Evolutionary conservation across 2,888 invertebrate genomes (phyloP), one percentile per base, ranked within the genome.

Genomic region (Lithophane leautieri): DNA sequence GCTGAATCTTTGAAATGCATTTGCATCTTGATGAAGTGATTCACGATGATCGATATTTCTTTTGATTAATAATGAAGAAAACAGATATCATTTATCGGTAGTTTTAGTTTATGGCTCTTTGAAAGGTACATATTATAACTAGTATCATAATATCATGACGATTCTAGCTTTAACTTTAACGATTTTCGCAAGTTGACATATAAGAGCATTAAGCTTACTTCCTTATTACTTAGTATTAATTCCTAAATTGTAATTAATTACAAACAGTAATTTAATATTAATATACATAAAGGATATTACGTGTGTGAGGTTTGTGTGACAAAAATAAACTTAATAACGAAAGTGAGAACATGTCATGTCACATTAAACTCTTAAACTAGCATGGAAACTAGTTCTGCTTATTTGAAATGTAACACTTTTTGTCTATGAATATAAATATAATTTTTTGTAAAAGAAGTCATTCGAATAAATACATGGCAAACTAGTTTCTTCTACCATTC

Each of bases 301-400:
- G 76, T 81, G 14, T 68, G 40, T 70, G 14, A 62, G 42, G 61
- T 78, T 68, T 11, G 79, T 80, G 78, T 75, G 70, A 84, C 74
- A 63, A 81, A 86, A 84, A 81, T 87, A 90, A 85, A 85, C 78
- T 78, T 84, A 83, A 86, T 81, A 90, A 89, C 81, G 92, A 92
- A 93, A 93, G 92, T 90, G 91, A 93, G 87, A 91, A 86, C 86
- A 68, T 80, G 81, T 83, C 84, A 87, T 87, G 86, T 81, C 80
- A 81, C 83, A 93, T 93, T 92, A 90, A 86, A 87, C 87, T 89
- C 79, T 87, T 88, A 90, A 91, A 91, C 85, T 82, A 79, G 81
- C 82, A 72, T 84, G 76, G 73, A 86, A 88, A 90, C 90, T 78
- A 70, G 89, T 89, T 91, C 76, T 68, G 67, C 62, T 83, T 68